phyloP scores from a whole-genome alignment of 2,888 invertebrate genomes.

The Chrysomela aeneicollis region DNA sequence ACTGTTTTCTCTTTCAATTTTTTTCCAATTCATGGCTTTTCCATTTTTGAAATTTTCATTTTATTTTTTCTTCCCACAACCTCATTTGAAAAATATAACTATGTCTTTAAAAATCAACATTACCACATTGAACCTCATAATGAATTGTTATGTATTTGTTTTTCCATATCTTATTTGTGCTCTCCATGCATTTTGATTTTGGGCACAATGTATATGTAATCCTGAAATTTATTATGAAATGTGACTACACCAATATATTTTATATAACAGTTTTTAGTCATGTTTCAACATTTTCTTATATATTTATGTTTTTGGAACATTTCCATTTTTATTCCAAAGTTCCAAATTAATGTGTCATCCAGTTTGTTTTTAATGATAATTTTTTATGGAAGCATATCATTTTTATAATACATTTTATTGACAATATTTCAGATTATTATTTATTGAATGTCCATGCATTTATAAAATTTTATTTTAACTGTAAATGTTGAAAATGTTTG shows the following conservation, averaged over 20 bases:
- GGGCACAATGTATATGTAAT: neutral
- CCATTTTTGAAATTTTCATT: no score
- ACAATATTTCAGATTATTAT: constrained; percentile 37
- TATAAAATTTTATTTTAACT: constrained; percentile 42
- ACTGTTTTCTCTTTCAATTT: no score
- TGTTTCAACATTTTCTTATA: neutral
- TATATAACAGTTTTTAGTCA: neutral
- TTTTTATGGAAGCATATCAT: constrained; percentile 34
- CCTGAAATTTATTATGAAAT: neutral
- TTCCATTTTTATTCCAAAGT: neutral
- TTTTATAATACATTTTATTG: constrained; percentile 30
- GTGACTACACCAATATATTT: no score
- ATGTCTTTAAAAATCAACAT: no score
- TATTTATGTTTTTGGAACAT: neutral
- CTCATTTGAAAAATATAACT: no score
- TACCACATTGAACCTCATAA: no score
- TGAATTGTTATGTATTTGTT: no score
- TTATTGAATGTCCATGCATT: constrained; percentile 41
- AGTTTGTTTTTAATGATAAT: constrained; percentile 26
- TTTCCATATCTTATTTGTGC: no score
- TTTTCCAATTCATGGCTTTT: no score
- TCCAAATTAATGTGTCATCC: constrained; percentile 12
- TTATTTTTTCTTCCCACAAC: no score
- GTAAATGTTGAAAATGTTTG: constrained; percentile 40
- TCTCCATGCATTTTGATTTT: neutral